These are phyloP conservation scores for Acleris laterana DNA, from an alignment of 2,888 invertebrate genomes.

Conservation along the genomic window DNA sequence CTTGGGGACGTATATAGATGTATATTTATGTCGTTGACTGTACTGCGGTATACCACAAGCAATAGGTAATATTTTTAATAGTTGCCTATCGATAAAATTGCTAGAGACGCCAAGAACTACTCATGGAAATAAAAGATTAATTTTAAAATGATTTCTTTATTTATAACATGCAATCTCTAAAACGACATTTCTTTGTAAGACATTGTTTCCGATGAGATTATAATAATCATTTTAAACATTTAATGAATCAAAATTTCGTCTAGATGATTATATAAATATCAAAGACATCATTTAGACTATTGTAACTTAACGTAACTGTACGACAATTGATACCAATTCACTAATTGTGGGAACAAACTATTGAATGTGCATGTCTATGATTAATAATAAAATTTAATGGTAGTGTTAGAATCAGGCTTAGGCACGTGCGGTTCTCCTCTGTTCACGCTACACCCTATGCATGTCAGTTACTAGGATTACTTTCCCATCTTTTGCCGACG, in stretches of 20 bases:
- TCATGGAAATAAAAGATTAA: slow-evolving; percentile 42
- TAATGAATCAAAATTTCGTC: slow-evolving; percentile 10
- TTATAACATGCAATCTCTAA: slow-evolving; percentile 49
- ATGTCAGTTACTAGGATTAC: no score
- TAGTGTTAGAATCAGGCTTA: background rate
- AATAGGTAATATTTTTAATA: no score
- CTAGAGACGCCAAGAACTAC: no score
- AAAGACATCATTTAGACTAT: background rate
- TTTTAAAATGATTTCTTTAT: slow-evolving; percentile 46
- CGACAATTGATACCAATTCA: background rate
- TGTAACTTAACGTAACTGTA: background rate
- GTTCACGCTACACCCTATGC: no score
- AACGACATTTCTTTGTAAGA: slow-evolving; percentile 46
- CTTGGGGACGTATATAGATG: no score
- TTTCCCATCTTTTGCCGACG: no score
- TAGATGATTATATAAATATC: slow-evolving; percentile 6
- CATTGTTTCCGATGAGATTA: slow-evolving; percentile 41
- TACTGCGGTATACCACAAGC: no score
- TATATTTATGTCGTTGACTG: no score
- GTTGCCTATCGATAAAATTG: no score
- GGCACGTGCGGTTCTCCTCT: background rate
- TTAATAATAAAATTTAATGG: background rate
- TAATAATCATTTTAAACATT: slow-evolving; percentile 36
- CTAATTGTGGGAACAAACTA: background rate
- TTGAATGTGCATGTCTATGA: background rate